Evolutionary conservation across 1,140 invertebrate species (phyloP).

Genomic region (Onthophagus taurus): DNA sequence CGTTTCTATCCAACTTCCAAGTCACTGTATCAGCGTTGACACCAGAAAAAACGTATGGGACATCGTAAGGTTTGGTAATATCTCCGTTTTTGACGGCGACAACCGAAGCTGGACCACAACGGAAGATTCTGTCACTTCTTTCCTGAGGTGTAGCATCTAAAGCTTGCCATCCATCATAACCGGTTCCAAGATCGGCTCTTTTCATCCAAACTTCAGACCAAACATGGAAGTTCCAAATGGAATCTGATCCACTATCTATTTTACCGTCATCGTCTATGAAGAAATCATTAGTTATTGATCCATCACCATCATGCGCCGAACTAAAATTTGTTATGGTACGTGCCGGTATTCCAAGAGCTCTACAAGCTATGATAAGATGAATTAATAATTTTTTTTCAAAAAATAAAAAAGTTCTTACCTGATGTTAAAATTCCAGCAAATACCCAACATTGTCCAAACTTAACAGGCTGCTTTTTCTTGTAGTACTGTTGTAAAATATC

Average conservation of each 20-base stretch:
- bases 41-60: slow-evolving; percentile 74
- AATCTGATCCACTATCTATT: slow-evolving; percentile 71
- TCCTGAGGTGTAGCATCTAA: slow-evolving; percentile 91
- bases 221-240: slow-evolving; percentile 92
- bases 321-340: slow-evolving; percentile 78
- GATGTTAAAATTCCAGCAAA: slow-evolving; percentile 83
- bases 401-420: slow-evolving; percentile 40
- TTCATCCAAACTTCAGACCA: slow-evolving; percentile 95
- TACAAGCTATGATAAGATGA: slow-evolving; percentile 51
- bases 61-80: slow-evolving; percentile 68
- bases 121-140: slow-evolving; percentile 64
- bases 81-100: slow-evolving; percentile 72
- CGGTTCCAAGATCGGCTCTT: slow-evolving; percentile 64
- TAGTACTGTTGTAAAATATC: slow-evolving; percentile 80
- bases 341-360: slow-evolving; percentile 77
- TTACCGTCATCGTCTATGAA: slow-evolving; percentile 75
- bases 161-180: slow-evolving; percentile 83
- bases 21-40: slow-evolving; percentile 77
- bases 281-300: slow-evolving; percentile 78
- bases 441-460: slow-evolving; percentile 94
- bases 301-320: slow-evolving; percentile 86
- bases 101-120: slow-evolving; percentile 76
- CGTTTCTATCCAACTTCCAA: slow-evolving; percentile 67
- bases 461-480: slow-evolving; percentile 74
- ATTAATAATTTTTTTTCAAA: neutral